Evolutionary conservation across 2,113 vertebrate species (phyloP).

Genomic region (Dasyornis broadbenti): DNA sequence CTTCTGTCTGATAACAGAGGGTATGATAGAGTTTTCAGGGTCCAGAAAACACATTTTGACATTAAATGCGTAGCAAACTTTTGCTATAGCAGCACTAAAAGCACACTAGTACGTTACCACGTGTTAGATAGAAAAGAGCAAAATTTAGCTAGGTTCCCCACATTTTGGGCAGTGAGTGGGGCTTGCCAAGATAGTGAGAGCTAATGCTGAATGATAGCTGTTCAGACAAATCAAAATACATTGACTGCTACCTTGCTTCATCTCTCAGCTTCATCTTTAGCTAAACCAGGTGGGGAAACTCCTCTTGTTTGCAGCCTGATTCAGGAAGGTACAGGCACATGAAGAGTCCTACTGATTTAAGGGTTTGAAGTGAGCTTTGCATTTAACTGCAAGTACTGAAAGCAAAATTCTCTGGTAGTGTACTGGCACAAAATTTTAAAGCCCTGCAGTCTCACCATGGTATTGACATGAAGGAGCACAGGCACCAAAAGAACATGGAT

Average conservation of each 20-base stretch:
- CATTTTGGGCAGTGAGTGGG: neutral
- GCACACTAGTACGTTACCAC: neutral
- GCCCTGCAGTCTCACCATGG: neutral
- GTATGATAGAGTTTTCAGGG: neutral
- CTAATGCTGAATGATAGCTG: neutral
- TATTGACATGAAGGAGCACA: neutral
- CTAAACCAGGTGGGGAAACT: neutral
- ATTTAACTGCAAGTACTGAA: neutral
- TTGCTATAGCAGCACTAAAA: neutral
- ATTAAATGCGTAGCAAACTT: neutral
- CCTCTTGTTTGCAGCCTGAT: neutral
- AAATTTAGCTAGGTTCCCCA: neutral
- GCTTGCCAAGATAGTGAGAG: neutral
- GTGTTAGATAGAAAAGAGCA: neutral
- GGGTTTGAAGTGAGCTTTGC: neutral
- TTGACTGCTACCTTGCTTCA: neutral
- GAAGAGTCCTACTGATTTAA: neutral
- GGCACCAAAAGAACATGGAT: accelerated
- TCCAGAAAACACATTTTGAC: neutral
- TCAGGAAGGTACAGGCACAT: neutral
- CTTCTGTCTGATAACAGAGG: neutral
- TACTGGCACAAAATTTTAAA: neutral
- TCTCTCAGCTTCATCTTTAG: neutral
- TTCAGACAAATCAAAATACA: neutral
- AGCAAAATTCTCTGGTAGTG: neutral